Evolutionary conservation across 1,140 invertebrate genomes (phyloP), one percentile per base, ranked within the genome.

Genomic region (Drosophila lowei): DNA sequence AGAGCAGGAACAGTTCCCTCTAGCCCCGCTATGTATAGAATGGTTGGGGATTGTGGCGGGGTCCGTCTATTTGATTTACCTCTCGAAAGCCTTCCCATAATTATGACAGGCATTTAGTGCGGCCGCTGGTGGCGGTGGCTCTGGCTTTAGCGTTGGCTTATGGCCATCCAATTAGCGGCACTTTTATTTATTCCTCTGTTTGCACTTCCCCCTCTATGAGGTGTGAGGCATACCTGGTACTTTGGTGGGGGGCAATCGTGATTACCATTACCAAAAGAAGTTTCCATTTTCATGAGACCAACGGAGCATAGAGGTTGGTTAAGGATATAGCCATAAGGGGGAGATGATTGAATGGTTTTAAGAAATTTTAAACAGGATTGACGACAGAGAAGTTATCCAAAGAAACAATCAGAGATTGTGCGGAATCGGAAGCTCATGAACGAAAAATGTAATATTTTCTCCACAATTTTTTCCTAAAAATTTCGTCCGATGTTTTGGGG

Each of bases 71-170:
- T 70, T 70, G 64, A 44, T 57, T 38, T 68, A 70, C 34, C 52
- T 68, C 55, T 75, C 47, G 47, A 72, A 49, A 38, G 61, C 71
- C 55, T 48, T 54, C 46, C 47, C 61, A 63, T 73, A 86, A 84
- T 85, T 86, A 74, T 76, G 63, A 80, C 80, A 81, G 73, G 55
- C 62, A 67, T 85, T 85, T 79, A 60, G 61, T 65, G 54, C 13
- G 53, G 16, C 2, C 8, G 49, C 41, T 53, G 60, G 50, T 47
- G 38, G 18, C 43, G 18, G 56, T 58, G 48, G 21, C 25, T 28
- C 16, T 16, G 34, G 23, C 38, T 13, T 38, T 38, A 5, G 34
- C 34, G 11, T 13, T 48, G 42, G 9, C 16, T 67, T 55, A 44
- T 38, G 44, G 43, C 46, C 71, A 66, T 81, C 81, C 77, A 85